phyloP scores from a whole-genome alignment of 2,797 vertebrate genomes.

The Oryzias dopingdopingensis region DNA sequence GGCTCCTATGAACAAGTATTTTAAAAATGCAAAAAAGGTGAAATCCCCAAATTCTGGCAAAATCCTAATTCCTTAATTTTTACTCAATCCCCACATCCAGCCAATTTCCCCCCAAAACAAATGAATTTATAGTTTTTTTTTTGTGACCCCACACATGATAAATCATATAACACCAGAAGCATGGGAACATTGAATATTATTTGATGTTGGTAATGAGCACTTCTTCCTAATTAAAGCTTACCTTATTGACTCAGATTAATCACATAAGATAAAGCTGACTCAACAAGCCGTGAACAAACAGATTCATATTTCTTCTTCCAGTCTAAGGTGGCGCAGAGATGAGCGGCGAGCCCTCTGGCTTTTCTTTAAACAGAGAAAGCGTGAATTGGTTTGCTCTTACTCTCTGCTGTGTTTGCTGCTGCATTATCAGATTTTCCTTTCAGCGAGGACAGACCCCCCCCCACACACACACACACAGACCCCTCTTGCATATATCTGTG shows the following conservation, averaged over 20 bases:
- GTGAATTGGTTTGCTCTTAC: conserved; percentile 67
- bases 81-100: too few relatives aligned
- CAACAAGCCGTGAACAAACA: conserved; percentile 76
- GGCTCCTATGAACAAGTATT: conserved; percentile 16
- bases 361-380: conserved; percentile 54
- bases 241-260: conserved; percentile 77
- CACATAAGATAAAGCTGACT: conserved; percentile 70
- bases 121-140: too few relatives aligned
- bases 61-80: too few relatives aligned
- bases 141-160: too few relatives aligned
- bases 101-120: too few relatives aligned
- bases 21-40: too few relatives aligned
- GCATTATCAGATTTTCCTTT: conserved; percentile 77
- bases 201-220: neutral
- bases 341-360: conserved; percentile 66
- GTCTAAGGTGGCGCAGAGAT: conserved; percentile 57
- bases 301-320: conserved; percentile 67
- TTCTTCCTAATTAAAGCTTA: conserved; percentile 53
- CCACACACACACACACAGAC: too few relatives aligned
- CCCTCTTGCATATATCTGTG: conserved; percentile 58
- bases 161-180: too few relatives aligned
- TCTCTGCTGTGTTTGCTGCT: conserved; percentile 74
- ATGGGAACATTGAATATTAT: too few relatives aligned
- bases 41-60: too few relatives aligned
- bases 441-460: conserved; percentile 74